Evolutionary conservation across 2,888 invertebrate species (phyloP).

Genomic region (Fragum sueziense): DNA sequence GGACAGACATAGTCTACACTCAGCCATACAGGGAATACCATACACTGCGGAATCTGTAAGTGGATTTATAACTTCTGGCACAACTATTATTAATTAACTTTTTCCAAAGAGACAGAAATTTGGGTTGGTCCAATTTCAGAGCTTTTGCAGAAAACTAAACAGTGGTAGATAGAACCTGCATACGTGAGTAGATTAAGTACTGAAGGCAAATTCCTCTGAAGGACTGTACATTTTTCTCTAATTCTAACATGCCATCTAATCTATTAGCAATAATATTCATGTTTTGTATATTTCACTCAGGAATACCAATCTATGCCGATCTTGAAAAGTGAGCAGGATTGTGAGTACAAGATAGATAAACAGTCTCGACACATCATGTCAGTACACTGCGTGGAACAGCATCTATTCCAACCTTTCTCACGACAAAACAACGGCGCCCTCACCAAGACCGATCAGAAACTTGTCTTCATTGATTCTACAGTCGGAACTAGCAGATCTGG

Average conservation of each 20-base stretch:
- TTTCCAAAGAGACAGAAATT: too few relatives aligned
- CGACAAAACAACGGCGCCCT: conserved; percentile 82
- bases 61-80: too few relatives aligned
- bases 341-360: conserved; percentile 87
- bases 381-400: conserved; percentile 87
- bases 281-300: neutral
- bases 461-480: conserved; percentile 65
- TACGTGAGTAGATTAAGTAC: too few relatives aligned
- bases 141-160: too few relatives aligned
- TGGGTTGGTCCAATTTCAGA: too few relatives aligned
- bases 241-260: too few relatives aligned
- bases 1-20: conserved; percentile 74
- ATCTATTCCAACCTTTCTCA: conserved; percentile 90
- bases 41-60: conserved; percentile 79
- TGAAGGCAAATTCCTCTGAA: too few relatives aligned
- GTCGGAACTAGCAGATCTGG: conserved; percentile 49
- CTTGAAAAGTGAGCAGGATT: conserved; percentile 85
- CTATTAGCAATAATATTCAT: too few relatives aligned
- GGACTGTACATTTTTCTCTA: too few relatives aligned
- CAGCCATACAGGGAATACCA: conserved; percentile 77
- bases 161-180: too few relatives aligned
- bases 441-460: conserved; percentile 81
- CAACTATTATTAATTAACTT: too few relatives aligned
- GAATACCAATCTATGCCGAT: conserved; percentile 72
- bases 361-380: conserved; percentile 86